Percentiles rank a stretch among this genome's conserved stretches.
Conservation (phyloP, 2,888 invertebrate genomes). For the Synergus laeviventris region DNA sequence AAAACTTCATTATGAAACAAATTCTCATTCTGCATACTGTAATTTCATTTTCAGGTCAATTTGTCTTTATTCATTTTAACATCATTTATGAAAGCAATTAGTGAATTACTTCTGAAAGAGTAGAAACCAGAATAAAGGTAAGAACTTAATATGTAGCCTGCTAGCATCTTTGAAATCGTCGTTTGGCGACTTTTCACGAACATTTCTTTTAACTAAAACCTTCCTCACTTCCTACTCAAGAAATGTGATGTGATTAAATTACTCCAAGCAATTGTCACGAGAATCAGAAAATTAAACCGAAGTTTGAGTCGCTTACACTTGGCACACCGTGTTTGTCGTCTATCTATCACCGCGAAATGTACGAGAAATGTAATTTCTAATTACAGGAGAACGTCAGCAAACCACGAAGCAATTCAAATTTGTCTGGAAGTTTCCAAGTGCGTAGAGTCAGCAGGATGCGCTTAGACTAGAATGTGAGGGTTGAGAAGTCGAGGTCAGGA, state of each 20-base stretch:
- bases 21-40: neutral
- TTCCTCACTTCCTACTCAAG: no score
- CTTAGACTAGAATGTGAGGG: neutral
- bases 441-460: constrained; percentile 29
- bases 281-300: neutral
- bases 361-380: constrained; percentile 30
- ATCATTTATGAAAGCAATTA: neutral
- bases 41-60: neutral
- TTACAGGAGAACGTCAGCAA: constrained; percentile 16
- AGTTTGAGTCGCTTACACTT: neutral
- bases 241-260: neutral
- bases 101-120: no score
- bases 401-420: constrained; percentile 24
- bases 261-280: neutral
- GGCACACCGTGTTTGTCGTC: neutral
- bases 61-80: neutral
- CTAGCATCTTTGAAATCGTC: no score
- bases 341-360: neutral
- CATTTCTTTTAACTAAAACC: no score
- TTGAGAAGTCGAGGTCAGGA: constrained; percentile 32
- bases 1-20: neutral
- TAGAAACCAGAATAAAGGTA: no score
- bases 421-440: constrained; percentile 34
- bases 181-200: no score
- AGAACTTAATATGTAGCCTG: no score